Conservation (phyloP, 1,140 invertebrate species). For the Magallana gigas region DNA sequence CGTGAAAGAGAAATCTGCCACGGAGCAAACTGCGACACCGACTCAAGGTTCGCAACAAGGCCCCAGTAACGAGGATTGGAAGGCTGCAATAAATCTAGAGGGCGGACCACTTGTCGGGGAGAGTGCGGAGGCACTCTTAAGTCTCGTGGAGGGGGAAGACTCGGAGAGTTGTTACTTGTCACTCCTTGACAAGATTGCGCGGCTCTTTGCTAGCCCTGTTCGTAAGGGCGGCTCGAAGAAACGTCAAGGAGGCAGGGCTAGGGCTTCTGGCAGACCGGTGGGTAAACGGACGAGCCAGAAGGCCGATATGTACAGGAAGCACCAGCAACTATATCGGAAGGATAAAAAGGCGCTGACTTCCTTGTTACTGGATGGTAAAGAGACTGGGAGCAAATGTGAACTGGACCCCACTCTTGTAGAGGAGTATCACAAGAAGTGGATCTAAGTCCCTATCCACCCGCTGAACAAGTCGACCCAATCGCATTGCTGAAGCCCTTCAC, state of each 20-base stretch:
- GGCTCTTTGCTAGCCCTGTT: not conserved
- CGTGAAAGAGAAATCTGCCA: not conserved
- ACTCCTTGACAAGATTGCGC: not conserved
- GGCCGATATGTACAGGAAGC: not conserved
- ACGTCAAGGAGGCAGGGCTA: not conserved
- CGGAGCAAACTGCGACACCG: not conserved
- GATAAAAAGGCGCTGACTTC: conserved; percentile 5
- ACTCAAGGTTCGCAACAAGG: not conserved
- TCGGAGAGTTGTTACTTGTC: not conserved
- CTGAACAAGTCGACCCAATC: conserved; percentile 34
- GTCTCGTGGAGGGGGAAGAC: not conserved
- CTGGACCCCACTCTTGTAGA: conserved; percentile 22
- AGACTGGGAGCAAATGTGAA: not conserved
- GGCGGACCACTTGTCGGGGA: not conserved
- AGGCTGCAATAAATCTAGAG: not conserved
- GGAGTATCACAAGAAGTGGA: conserved; percentile 42
- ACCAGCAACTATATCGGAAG: not conserved
- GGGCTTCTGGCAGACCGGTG: not conserved
- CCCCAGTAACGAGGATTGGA: not conserved
- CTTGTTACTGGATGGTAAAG: conserved; percentile 35
- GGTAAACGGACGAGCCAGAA: not conserved
- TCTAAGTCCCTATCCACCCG: conserved; percentile 15
- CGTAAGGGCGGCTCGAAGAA: not conserved
- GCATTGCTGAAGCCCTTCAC: conserved; percentile 41
- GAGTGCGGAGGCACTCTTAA: not conserved